These are phyloP conservation scores for Coluber constrictor DNA, from an alignment of 2,797 vertebrate genomes.

Conservation along the genomic window DNA sequence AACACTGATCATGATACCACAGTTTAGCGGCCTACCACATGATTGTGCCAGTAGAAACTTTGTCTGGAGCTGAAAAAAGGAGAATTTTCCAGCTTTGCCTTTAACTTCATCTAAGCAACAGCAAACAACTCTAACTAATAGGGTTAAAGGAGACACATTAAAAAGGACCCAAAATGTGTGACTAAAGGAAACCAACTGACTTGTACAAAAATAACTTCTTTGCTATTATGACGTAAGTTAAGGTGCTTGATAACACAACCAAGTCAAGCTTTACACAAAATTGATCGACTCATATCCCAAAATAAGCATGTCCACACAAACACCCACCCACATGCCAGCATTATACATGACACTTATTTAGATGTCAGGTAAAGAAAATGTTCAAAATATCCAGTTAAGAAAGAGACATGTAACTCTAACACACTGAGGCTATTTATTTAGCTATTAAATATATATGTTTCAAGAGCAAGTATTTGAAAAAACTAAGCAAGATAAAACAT, in stretches of 20 bases:
- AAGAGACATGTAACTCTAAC: not conserved
- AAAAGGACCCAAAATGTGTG: not conserved
- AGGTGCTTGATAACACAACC: not conserved
- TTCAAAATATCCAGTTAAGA: not conserved
- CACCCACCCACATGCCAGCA: not conserved
- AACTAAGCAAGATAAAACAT: slow-evolving; percentile 26
- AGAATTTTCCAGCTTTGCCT: not conserved
- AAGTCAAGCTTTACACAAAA: not conserved
- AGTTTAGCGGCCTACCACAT: not conserved
- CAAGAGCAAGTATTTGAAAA: slow-evolving; percentile 10
- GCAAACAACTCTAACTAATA: not conserved
- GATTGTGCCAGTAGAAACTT: not conserved
- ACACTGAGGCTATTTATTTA: not conserved
- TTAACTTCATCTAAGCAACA: not conserved
- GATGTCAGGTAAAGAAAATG: not conserved
- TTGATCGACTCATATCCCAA: not conserved
- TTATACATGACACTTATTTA: not conserved
- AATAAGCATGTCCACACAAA: not conserved
- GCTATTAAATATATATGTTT: not conserved
- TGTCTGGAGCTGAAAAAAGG: not conserved
- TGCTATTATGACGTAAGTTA: not conserved
- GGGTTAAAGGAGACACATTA: not conserved
- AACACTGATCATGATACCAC: not conserved
- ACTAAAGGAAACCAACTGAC: not conserved
- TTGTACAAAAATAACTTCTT: not conserved